A percentile compares a stretch with the other conserved stretches of the same genome.
phyloP scores from a whole-genome alignment of 2,113 vertebrate genomes.

The Pelodiscus sinensis region DNA sequence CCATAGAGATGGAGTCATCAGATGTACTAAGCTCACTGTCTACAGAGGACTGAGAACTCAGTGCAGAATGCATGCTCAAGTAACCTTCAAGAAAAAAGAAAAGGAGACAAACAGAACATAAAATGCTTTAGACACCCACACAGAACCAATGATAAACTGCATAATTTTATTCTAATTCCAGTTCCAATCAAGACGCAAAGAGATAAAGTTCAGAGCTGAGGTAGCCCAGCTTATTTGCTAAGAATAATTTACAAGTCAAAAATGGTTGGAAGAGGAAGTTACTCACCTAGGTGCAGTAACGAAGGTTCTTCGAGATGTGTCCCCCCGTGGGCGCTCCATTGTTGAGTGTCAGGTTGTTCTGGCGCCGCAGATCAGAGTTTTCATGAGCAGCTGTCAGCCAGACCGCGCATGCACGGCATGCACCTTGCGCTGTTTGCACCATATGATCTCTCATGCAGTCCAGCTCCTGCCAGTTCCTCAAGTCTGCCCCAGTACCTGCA shows the following conservation, averaged over 20 bases:
- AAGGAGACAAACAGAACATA: background rate
- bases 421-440: no score
- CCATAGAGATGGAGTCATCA: conserved; percentile 94
- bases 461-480: no score
- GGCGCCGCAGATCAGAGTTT: no score
- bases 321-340: no score
- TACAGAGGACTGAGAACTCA: conserved; percentile 93
- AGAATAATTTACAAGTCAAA: background rate
- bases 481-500: no score
- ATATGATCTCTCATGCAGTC: no score
- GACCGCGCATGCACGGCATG: no score
- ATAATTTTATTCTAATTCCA: background rate
- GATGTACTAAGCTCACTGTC: conserved; percentile 93
- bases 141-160: background rate
- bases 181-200: background rate
- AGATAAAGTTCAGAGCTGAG: background rate
- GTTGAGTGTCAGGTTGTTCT: no score
- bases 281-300: no score
- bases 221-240: background rate
- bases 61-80: conserved; percentile 81
- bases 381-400: no score
- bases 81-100: conserved; percentile 71
- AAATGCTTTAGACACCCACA: background rate
- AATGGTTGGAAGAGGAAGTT: accelerated
- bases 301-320: no score